These are phyloP conservation scores for Lycorma delicatula DNA, from an alignment of 1,140 invertebrate genomes.

Conservation along the genomic window DNA sequence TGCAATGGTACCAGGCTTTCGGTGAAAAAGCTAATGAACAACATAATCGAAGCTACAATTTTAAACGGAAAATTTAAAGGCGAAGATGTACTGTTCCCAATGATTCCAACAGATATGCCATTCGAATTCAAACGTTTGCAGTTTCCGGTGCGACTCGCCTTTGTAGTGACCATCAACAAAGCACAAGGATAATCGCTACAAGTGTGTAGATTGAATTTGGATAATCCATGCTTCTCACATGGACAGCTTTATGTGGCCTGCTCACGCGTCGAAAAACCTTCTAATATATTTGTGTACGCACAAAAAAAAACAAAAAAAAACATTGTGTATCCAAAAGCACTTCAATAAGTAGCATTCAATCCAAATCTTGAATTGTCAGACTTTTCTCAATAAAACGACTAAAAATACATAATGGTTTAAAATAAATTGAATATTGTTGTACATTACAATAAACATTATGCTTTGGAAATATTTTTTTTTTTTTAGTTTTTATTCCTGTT, in stretches of 20 bases:
- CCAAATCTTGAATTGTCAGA: too few relatives aligned
- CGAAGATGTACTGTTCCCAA: slow-evolving; percentile 16
- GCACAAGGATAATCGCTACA: slow-evolving; percentile 26
- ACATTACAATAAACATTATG: too few relatives aligned
- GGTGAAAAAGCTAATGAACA: slow-evolving; percentile 26
- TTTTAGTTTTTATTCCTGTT: too few relatives aligned
- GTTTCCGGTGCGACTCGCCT: slow-evolving; percentile 37
- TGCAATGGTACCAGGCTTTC: slow-evolving; percentile 30
- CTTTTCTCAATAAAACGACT: too few relatives aligned
- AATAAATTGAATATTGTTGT: too few relatives aligned
- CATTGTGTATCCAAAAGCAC: slow-evolving; percentile 14
- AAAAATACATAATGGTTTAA: too few relatives aligned
- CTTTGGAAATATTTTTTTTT: too few relatives aligned
- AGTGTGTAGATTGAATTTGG: slow-evolving; percentile 18
- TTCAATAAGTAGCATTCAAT: slow-evolving; percentile 14
- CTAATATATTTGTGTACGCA: slow-evolving; percentile 7
- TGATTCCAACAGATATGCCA: slow-evolving; percentile 16
- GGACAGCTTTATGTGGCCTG: too few relatives aligned
- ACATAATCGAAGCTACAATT: slow-evolving; percentile 29
- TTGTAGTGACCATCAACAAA: slow-evolving; percentile 41
- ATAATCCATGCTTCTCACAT: slow-evolving; percentile 30
- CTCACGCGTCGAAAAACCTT: slow-evolving; percentile 7
- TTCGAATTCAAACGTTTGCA: slow-evolving; percentile 23
- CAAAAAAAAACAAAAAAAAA: slow-evolving; percentile 15
- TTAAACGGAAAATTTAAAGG: slow-evolving; percentile 13